A percentile compares a stretch with the other conserved stretches of the same genome.
These are phyloP conservation scores for Sebastes steindachneri DNA, from an alignment of 2,797 vertebrate species.

Conservation along the genomic window DNA sequence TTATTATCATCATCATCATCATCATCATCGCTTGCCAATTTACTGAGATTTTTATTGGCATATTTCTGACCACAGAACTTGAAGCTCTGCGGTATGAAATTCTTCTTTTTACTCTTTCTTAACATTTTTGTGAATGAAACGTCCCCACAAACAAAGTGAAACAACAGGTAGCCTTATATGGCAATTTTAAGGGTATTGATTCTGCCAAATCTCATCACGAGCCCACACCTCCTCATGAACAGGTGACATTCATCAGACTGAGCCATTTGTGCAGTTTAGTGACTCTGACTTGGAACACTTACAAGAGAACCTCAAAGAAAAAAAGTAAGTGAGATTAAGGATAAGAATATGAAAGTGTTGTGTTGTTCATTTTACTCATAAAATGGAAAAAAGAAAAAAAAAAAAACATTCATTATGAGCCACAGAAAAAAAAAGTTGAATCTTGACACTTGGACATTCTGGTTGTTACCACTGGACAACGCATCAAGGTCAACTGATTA, in stretches of 20 bases:
- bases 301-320: not conserved
- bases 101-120: not conserved
- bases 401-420: not conserved
- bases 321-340: not conserved
- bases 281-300: not conserved
- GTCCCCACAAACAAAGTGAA: too few relatives aligned
- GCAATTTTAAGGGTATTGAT: not conserved
- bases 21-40: not conserved
- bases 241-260: not conserved
- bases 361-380: slow-evolving; percentile 10
- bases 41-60: not conserved
- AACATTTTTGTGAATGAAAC: not conserved
- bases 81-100: not conserved
- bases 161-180: not conserved
- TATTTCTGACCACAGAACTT: not conserved
- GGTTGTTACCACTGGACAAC: not conserved
- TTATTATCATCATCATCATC: not conserved
- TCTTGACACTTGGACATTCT: not conserved
- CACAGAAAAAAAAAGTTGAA: not conserved
- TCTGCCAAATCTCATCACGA: not conserved
- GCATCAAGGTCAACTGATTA: not conserved
- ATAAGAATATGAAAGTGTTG: not conserved
- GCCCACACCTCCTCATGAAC: not conserved
- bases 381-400: not conserved
- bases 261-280: not conserved